Conservation (phyloP, 2,797 vertebrate genomes). For the Astyanax mexicanus region DNA sequence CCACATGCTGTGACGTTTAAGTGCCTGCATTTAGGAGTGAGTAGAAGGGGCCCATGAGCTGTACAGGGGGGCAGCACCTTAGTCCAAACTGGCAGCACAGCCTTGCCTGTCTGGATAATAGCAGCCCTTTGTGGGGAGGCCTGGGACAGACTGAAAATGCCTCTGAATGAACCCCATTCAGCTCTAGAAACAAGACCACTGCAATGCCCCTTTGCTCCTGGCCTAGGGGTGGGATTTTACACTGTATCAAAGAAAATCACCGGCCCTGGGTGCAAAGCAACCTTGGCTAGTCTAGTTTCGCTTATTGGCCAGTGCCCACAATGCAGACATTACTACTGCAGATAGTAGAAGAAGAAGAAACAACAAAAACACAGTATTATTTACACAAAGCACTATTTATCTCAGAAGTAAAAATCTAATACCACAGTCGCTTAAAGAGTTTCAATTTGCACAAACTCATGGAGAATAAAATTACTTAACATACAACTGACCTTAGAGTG, state of each 20-base stretch:
- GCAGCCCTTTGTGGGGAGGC: constrained; percentile 34
- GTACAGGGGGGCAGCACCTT: constrained; percentile 1
- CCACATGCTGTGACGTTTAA: not conserved
- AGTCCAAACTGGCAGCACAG: not conserved
- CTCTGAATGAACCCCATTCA: constrained; percentile 41
- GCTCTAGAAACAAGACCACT: not conserved
- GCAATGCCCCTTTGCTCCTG: not conserved
- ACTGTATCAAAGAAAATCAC: not conserved
- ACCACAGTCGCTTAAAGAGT: too few species aligned
- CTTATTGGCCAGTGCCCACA: not conserved
- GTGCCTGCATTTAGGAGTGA: not conserved
- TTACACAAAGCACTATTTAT: not conserved
- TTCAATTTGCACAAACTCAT: too few species aligned
- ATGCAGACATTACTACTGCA: not conserved
- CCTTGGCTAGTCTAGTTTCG: not conserved
- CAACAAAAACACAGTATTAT: too few species aligned
- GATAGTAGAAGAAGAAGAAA: too few species aligned
- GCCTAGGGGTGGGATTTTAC: not conserved
- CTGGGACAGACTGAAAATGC: constrained; percentile 23
- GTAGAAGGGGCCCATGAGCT: not conserved
- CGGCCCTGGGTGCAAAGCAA: not conserved
- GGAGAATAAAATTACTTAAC: too few species aligned
- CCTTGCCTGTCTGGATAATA: constrained; percentile 35
- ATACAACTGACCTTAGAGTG: too few species aligned
- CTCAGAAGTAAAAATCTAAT: too few species aligned